Percentiles rank a stretch among this genome's conserved stretches.
phyloP scores from a whole-genome alignment of 2,797 vertebrate genomes.

The Vultur gryphus region DNA sequence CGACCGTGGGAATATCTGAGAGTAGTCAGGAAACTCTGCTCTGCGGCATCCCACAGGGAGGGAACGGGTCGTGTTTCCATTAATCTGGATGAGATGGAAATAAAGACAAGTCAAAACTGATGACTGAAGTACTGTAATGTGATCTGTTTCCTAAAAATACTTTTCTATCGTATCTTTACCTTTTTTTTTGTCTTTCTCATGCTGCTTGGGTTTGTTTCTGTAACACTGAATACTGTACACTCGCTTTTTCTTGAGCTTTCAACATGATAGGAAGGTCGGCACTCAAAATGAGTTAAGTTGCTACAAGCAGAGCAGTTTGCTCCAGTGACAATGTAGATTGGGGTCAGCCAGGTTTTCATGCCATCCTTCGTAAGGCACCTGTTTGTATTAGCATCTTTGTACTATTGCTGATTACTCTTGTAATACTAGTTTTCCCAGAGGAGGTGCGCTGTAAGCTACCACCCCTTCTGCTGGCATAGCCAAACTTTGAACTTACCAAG shows the following conservation, averaged over 20 bases:
- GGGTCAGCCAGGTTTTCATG: neutral
- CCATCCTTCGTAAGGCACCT: neutral
- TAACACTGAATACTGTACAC: neutral
- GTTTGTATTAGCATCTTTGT: neutral
- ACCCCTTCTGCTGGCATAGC: neutral
- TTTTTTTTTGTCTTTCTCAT: neutral
- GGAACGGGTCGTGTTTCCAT: slow-evolving; percentile 14
- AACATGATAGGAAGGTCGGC: neutral
- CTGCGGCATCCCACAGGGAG: neutral
- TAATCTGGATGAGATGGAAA: slow-evolving; percentile 21
- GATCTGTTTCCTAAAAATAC: slow-evolving; percentile 42
- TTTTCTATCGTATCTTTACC: neutral
- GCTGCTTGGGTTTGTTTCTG: neutral
- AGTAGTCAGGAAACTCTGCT: neutral
- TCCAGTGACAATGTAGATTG: neutral
- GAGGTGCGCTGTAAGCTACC: neutral
- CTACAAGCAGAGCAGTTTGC: neutral
- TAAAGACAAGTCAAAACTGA: slow-evolving; percentile 36
- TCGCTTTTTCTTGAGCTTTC: neutral
- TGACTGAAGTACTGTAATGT: slow-evolving; percentile 13
- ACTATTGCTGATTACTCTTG: neutral
- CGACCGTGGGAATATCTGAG: slow-evolving; percentile 14
- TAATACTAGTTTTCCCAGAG: neutral
- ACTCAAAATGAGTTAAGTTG: neutral
- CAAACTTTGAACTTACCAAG: neutral